Evolutionary conservation across 2,888 invertebrate species (phyloP).

Genomic region (Nematopogon swammerdamellus): DNA sequence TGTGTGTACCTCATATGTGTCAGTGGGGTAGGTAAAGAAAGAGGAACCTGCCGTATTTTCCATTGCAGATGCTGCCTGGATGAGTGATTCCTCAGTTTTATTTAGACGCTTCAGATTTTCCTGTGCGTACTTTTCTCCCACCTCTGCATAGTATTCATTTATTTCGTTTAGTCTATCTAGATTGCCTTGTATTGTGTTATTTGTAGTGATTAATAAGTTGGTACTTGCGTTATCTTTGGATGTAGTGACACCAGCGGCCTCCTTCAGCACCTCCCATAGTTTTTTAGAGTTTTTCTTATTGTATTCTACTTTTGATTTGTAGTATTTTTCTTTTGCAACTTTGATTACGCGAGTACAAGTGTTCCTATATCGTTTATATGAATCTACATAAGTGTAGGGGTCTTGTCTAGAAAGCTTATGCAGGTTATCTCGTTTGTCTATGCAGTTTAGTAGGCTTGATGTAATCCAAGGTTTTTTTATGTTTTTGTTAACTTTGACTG

Average conservation of each 20-base stretch:
- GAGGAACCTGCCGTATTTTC: background rate
- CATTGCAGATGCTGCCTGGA: background rate
- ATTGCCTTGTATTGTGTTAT: background rate
- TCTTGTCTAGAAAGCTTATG: background rate
- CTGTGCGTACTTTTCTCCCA: background rate
- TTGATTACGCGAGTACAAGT: background rate
- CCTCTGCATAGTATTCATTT: background rate
- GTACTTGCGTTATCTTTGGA: background rate
- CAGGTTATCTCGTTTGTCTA: background rate
- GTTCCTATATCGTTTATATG: background rate
- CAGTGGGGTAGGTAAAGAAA: background rate
- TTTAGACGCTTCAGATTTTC: background rate
- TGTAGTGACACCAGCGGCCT: background rate
- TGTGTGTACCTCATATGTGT: background rate
- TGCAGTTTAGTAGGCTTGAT: background rate
- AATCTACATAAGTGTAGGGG: background rate
- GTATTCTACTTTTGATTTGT: background rate
- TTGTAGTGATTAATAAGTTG: background rate
- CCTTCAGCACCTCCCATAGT: background rate
- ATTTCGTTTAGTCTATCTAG: background rate
- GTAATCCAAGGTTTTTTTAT: background rate
- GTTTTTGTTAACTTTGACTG: background rate
- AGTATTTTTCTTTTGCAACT: background rate
- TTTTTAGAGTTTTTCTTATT: background rate
- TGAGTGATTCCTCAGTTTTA: background rate